Evolutionary conservation across 2,113 vertebrate genomes (phyloP), one percentile per base, ranked within the genome.

Genomic region (Anarhynchus alexandrinus): DNA sequence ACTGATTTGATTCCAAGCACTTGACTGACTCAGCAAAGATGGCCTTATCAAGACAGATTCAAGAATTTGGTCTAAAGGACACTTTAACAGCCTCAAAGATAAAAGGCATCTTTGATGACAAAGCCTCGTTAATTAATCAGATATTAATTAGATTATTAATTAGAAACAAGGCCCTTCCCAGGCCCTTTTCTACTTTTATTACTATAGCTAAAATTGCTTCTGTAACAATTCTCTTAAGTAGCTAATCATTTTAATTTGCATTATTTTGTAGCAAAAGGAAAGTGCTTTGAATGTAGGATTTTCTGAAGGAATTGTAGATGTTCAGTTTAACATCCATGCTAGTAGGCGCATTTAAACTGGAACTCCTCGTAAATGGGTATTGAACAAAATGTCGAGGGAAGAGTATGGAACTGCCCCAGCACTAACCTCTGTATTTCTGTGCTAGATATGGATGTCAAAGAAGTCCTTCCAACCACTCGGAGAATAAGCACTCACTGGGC

Each of bases 101-200:
- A 96, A 90, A 96, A 96, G 79, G 42, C 58, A 94, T 22, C 74
- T 90, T 96, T 94, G 78, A 95, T 90, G 92, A 88, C 79, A 95
- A 96, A 91, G 54, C 12, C 45, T 96, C 88, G 92, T 96, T 96
- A 93, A 94, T 89, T 93, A 97, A 96, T 90, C 71, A 82, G 78
- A 87, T 95, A 96, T 91, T 93, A 97, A 96, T 94, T 91, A 95
- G 61, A 82, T 85, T 89, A 95, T 93, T 95, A 95, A 91, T 93
- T 90, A 93, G 91, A 95, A 90, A 88, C 57, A 93, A 88, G 54
- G 58, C 32, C 70, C 27, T 95, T 87, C 55, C 65, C 81, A 82
- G 51, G 21, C 43, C 43, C 38, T 96, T 94, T 94, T 71, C 77
- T 59, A 57, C 70, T 91, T 94, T 87, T 91, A 91, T 85, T 82